Evolutionary conservation across 2,888 invertebrate genomes (phyloP).

Genomic region (Lasioglossum leucozonium): DNA sequence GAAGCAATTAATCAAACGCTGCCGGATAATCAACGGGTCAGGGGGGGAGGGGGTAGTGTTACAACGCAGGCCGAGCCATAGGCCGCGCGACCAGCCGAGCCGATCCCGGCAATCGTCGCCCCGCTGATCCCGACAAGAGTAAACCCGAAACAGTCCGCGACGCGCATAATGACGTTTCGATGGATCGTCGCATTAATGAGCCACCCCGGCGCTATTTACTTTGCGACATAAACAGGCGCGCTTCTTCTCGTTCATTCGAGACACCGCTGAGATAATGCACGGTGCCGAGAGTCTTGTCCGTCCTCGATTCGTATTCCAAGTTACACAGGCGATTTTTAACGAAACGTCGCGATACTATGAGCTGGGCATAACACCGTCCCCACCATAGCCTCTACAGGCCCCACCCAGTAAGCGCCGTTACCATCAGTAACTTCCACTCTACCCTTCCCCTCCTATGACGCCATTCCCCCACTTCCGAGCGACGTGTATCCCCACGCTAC

Average conservation of each 20-base stretch:
- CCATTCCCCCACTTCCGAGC: too few relatives aligned
- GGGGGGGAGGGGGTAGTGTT: slow-evolving; percentile 31
- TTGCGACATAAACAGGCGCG: background rate
- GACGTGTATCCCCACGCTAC: too few relatives aligned
- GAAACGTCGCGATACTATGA: too few relatives aligned
- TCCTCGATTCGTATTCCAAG: too few relatives aligned
- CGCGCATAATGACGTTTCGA: slow-evolving; percentile 52
- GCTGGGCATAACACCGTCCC: too few relatives aligned
- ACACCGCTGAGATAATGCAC: background rate
- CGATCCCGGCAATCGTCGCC: slow-evolving; percentile 27
- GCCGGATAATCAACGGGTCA: slow-evolving; percentile 55
- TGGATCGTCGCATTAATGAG: slow-evolving; percentile 53
- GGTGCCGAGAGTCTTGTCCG: too few relatives aligned
- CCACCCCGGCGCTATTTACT: slow-evolving; percentile 48
- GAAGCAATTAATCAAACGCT: slow-evolving; percentile 72
- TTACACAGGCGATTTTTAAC: too few relatives aligned
- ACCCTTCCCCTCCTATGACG: too few relatives aligned
- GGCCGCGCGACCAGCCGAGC: slow-evolving; percentile 7
- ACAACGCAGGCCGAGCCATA: background rate
- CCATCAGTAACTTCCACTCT: too few relatives aligned
- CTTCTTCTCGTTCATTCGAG: background rate
- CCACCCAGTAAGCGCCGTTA: too few relatives aligned
- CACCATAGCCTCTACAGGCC: too few relatives aligned
- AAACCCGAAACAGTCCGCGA: slow-evolving; percentile 43
- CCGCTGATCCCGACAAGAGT: slow-evolving; percentile 37